Evolutionary conservation across 2,888 invertebrate species (phyloP), one percentile per base, ranked within the genome.

Genomic region (Lissonota sp.): DNA sequence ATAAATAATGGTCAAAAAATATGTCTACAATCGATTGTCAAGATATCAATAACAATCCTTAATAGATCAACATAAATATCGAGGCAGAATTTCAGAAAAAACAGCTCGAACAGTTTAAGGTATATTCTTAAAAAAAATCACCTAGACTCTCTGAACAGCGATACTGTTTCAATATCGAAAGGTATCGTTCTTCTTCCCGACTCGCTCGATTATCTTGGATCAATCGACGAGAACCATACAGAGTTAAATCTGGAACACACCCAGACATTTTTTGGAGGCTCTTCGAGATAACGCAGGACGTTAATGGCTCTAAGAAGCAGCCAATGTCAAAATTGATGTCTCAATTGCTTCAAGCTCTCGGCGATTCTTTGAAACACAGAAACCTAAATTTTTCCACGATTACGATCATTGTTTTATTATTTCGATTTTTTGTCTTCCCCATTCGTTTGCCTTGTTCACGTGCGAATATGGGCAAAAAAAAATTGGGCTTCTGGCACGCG

Each of bases 391-490:
- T 64, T 74, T 70, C 80, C 14, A 49, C 82, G 26, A 26, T 26
- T 26, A 26, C 26, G 1, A 26, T 26, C 26, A 67, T 78, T 78
- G 71, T 78, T 69, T 78, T 82, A 75, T 82, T 71, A 71, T 85
- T 86, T 85, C 87, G 82, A 74, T 87, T 87, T 84, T 86, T 86
- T 26, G 26, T 26, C 26, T 26, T 83, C 85, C 84, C 87, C 83
- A 84, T 90, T 89, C 86, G 86, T 89, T 90, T 91, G 91, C 87
- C 90, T 91, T 89, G 88, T 90, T 90, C 88, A 90, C 88, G 88
- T 88, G 87, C 89, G 88, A 89, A 85, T 88, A 89, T 89, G 89
- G 26, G 88, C 88, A 60, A 87, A 87, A 26, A 87, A 26, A 88
- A 81, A 79, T 75, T 89, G 87, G 89, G 89, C 88, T 90, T 90